A percentile compares a stretch with the other conserved stretches of the same genome.
phyloP scores from a whole-genome alignment of 2,113 vertebrate species.

The Vimba vimba region DNA sequence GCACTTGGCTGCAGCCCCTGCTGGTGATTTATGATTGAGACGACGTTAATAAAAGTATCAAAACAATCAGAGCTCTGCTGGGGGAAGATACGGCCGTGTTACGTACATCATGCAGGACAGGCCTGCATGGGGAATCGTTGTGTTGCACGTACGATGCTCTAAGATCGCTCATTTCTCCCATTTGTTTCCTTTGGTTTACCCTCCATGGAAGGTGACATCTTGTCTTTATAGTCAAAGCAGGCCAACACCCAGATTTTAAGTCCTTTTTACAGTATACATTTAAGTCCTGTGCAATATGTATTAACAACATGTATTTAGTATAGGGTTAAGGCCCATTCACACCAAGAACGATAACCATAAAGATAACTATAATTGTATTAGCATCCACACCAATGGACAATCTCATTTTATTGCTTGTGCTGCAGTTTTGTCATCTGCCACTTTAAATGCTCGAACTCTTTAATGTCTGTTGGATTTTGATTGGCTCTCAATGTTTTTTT shows the following conservation, averaged over 20 bases:
- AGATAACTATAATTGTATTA: no score
- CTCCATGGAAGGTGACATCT: constrained; percentile 71
- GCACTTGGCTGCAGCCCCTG: constrained; percentile 60
- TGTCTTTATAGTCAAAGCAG: constrained; percentile 14
- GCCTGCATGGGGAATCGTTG: constrained; percentile 33
- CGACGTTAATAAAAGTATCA: constrained; percentile 83
- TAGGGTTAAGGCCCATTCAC: no score
- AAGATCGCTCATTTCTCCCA: constrained; percentile 15
- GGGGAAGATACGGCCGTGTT: constrained; percentile 72
- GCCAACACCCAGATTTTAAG: not conserved
- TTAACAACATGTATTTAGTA: no score
- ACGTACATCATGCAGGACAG: constrained; percentile 81
- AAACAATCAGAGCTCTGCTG: constrained; percentile 79
- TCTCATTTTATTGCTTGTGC: no score
- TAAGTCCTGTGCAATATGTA: no score
- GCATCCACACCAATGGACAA: no score
- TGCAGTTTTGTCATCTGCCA: no score
- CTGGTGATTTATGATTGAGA: constrained; percentile 83
- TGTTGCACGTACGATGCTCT: not conserved
- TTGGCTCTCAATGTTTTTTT: no score
- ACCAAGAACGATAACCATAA: no score
- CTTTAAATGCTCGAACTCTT: no score
- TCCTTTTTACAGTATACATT: no score
- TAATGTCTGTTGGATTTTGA: no score
- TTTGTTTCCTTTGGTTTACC: constrained; percentile 34